Percentiles rank a stretch among this genome's conserved stretches.
phyloP scores from a whole-genome alignment of 2,113 vertebrate species.

The Uria lomvia region DNA sequence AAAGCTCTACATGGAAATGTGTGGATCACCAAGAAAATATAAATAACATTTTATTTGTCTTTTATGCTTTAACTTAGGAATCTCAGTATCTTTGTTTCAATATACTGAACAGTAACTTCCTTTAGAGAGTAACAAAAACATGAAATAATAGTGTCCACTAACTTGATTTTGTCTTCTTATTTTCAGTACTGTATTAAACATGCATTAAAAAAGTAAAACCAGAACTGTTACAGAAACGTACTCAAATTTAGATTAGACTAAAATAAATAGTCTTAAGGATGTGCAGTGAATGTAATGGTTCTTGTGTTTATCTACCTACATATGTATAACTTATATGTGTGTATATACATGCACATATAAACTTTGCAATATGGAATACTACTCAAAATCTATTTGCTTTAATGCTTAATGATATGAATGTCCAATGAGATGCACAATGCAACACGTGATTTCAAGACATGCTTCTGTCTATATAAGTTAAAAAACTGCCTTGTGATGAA shows the following conservation, averaged over 20 bases:
- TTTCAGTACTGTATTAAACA: not conserved
- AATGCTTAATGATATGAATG: not conserved
- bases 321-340: not conserved
- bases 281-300: not conserved
- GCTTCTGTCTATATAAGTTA: not conserved
- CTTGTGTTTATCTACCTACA: not conserved
- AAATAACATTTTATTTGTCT: not conserved
- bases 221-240: not conserved
- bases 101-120: not conserved
- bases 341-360: not conserved
- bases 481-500: not conserved
- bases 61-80: not conserved
- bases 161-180: not conserved
- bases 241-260: not conserved
- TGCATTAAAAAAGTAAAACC: not conserved
- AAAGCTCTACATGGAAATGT: not conserved
- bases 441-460: not conserved
- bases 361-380: not conserved
- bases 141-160: not conserved
- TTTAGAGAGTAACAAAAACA: not conserved
- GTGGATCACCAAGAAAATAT: not conserved
- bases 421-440: not conserved
- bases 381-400: not conserved
- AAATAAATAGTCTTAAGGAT: not conserved
- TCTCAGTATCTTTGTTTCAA: not conserved